Evolutionary conservation across 2,113 vertebrate species (phyloP), one percentile per base, ranked within the genome.

Genomic region (Morone chrysops): DNA sequence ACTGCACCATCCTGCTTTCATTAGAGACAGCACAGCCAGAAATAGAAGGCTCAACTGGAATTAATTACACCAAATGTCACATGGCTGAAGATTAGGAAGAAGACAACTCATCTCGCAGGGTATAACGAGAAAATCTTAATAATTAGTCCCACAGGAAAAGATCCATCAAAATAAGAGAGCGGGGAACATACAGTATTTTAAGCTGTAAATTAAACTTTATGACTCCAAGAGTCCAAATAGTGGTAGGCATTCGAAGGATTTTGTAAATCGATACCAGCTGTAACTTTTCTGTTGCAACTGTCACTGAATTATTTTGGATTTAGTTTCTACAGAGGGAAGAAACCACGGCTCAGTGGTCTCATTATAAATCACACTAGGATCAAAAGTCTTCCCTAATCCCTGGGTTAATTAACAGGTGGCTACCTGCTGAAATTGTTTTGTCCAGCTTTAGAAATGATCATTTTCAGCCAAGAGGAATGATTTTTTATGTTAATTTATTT

Each of bases 61-160:
- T 94, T 90, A 93, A 95, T 95, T 93, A 89, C 85, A 81, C 79
- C 83, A 91, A 93, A 93, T 94, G 94, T 94, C 92, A 94, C 89
- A 87, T 56, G 83, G 78, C 85, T 86, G 81, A 90, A 90, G 92
- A 94, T 93, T 90, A 93, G 81, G 73, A 70, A 80, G 86, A 83
- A 73, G 83, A 92, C 85, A 83, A 85, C 85, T 91, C 83, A 75
- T 92, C 86, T 89, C 11, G 13, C 75, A 70, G 75, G 87, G 88
- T 85, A 81, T 85, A 84, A 92, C 50, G 81, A 84, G 89, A 82
- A 93, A 89, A 87, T 88, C 75, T 78, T 88, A 71, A 91, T 92
- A 94, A 94, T 94, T 93, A 90, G 82, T 88, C 88, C 77, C 90
- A 87, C 73, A 56, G 87, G 92, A 90, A 85, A 87, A 74, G 38